Base-by-base conservation (phyloP, 2,888 invertebrate species). In the Andrena haemorrhoa region DNA sequence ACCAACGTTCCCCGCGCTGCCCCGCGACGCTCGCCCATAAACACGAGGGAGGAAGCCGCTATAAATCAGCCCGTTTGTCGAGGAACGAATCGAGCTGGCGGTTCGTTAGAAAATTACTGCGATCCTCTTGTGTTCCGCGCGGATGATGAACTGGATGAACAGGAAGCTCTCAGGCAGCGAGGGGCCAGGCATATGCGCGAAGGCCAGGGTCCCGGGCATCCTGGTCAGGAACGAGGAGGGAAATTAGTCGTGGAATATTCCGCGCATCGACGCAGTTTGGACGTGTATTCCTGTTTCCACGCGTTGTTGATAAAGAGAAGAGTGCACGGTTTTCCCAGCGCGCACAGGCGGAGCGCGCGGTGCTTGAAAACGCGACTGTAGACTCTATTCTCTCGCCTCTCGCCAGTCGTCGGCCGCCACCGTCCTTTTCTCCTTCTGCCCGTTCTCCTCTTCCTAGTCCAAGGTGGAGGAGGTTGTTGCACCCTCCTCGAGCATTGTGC, bases 381-480 rank as follows among this genome's bases (percentile, higher is more conserved):
- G 75, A 74, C 79, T 69, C 66, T 60, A 68, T 53, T 56, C 66
- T 73, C 73, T 81, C 72, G 63, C 79, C 53, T 70, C 75, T 64
- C 70, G 56, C 20, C 51, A 26, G 31, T 49, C 33, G 69, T 35
- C 58, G 41, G 23, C 60, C 20, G 53, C 60, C 33, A 16, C 33
- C 16, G 33, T 56, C 53, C 41, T 68, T 41, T 68, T 68, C 75
- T 66, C 65, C 75, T 60, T 51, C 58, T 58, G 26, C 75, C 49
- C 49, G 51, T 65, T 47, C 74, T 72, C 71, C 77, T 73, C 70
- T 77, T 84, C 77, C 73, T 85, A 79, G 82, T 76, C 78, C 78
- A 87, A 82, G 86, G 78, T 75, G 75, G 80, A 80, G 73, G 75
- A 89, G 89, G 89, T 89, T 89, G 88, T 89, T 87, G 89, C 88